Conservation (phyloP, 2,888 invertebrate genomes). For the Ceramica pisi region DNA sequence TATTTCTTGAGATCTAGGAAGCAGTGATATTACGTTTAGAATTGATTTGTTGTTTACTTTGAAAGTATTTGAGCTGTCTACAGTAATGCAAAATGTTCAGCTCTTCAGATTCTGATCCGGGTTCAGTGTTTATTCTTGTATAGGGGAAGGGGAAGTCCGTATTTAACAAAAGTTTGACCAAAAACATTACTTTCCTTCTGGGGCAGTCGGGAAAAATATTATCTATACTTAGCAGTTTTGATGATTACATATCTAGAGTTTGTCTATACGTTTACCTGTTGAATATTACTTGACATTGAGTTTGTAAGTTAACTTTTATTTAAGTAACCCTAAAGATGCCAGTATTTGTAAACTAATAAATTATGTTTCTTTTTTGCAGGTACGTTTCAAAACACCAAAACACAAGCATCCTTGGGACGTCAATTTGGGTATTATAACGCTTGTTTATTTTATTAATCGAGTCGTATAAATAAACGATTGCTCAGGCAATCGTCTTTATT, state of each 20-base stretch:
- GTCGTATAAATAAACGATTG: conserved; percentile 9
- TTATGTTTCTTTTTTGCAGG: conserved; percentile 40
- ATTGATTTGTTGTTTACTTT: not conserved
- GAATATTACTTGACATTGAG: not conserved
- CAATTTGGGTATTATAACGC: conserved; percentile 20
- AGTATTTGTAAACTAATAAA: conserved; percentile 3
- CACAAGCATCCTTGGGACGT: not conserved
- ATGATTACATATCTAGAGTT: not conserved
- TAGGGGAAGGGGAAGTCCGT: no score
- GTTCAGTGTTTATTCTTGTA: no score
- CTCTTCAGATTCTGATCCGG: no score
- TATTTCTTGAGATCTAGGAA: not conserved
- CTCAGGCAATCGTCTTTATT: conserved; percentile 28
- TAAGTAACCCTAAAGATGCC: not conserved
- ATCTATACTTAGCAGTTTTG: not conserved
- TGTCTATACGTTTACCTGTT: not conserved
- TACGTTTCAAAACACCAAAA: conserved; percentile 19
- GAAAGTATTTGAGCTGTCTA: not conserved
- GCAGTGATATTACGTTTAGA: not conserved
- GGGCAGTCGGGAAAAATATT: no score
- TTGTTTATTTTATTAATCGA: conserved; percentile 25
- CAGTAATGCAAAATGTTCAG: no score
- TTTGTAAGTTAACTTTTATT: not conserved
- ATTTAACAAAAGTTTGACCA: no score
- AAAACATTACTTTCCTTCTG: no score